Conservation (phyloP, 2,888 invertebrate species). For the Drosophila falleni region DNA sequence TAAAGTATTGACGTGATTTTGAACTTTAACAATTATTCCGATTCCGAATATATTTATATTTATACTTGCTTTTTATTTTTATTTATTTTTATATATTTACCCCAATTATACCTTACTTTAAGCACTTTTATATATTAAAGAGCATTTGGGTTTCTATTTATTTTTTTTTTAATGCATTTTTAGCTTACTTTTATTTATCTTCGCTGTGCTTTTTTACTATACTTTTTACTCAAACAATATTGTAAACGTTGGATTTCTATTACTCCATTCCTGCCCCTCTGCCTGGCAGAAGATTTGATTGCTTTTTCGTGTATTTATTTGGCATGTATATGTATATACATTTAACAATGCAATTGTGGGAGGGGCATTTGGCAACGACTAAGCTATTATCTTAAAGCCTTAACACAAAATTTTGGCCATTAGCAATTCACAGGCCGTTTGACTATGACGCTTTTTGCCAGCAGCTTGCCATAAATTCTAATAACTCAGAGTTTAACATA, state of each 20-base stretch:
- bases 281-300: conserved; percentile 55
- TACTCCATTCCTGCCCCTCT: conserved; percentile 17
- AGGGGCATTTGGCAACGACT: conserved; percentile 16
- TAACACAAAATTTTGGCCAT: conserved; percentile 44
- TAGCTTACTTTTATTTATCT: conserved; percentile 40
- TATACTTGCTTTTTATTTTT: not conserved
- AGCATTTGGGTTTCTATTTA: conserved; percentile 24
- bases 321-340: conserved; percentile 33
- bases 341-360: conserved; percentile 44
- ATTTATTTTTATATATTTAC: not conserved
- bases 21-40: too few relatives aligned
- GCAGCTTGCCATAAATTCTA: conserved; percentile 68
- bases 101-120: not conserved
- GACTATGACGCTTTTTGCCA: conserved; percentile 44
- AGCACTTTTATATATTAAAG: conserved; percentile 18
- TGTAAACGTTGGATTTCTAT: conserved; percentile 59
- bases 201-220: conserved; percentile 15
- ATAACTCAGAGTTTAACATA: conserved; percentile 76
- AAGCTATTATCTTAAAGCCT: conserved; percentile 36
- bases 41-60: too few relatives aligned
- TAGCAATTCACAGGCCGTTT: conserved; percentile 58
- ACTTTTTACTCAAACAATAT: conserved; percentile 38
- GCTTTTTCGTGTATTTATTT: conserved; percentile 78
- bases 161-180: conserved; percentile 1
- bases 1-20: too few relatives aligned